Percentiles rank a stretch among this genome's conserved stretches.
These are phyloP conservation scores for Sylvietta virens DNA, from an alignment of 2,113 vertebrate species.

Conservation along the genomic window DNA sequence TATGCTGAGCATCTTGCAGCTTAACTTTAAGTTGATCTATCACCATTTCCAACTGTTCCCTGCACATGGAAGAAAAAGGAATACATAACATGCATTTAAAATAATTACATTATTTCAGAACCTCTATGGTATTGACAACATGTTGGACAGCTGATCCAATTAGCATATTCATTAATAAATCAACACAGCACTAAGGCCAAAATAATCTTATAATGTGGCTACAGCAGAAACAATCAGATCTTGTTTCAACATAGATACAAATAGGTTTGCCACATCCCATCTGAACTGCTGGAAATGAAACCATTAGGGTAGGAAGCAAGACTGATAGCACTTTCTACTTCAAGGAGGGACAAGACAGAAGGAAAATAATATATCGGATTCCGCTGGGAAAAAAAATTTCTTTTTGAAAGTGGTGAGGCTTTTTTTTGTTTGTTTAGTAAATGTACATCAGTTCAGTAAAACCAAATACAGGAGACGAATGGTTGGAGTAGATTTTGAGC, in stretches of 20 bases:
- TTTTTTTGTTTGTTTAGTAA: not conserved
- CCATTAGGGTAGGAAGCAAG: not conserved
- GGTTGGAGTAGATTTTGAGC: not conserved
- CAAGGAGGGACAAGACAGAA: not conserved
- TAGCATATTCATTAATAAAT: not conserved
- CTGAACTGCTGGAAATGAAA: not conserved
- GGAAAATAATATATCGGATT: not conserved
- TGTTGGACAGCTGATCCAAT: not conserved
- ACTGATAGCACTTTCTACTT: not conserved
- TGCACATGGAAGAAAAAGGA: constrained; percentile 38
- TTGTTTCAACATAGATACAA: not conserved
- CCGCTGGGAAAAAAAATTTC: not conserved
- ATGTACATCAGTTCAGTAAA: not conserved
- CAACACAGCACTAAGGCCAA: not conserved
- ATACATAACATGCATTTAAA: not conserved
- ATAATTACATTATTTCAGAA: not conserved
- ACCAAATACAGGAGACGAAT: not conserved
- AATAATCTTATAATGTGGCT: not conserved
- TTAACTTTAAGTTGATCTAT: constrained; percentile 85
- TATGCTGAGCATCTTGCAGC: constrained; percentile 86
- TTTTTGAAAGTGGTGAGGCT: not conserved
- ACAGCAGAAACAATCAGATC: not conserved
- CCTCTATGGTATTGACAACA: not conserved
- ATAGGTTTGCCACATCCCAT: not conserved
- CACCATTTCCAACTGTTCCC: constrained; percentile 82